A percentile compares a stretch with the other conserved stretches of the same genome.
Evolutionary conservation across 2,113 vertebrate genomes (phyloP).

Genomic region (Taurulus bubalis): DNA sequence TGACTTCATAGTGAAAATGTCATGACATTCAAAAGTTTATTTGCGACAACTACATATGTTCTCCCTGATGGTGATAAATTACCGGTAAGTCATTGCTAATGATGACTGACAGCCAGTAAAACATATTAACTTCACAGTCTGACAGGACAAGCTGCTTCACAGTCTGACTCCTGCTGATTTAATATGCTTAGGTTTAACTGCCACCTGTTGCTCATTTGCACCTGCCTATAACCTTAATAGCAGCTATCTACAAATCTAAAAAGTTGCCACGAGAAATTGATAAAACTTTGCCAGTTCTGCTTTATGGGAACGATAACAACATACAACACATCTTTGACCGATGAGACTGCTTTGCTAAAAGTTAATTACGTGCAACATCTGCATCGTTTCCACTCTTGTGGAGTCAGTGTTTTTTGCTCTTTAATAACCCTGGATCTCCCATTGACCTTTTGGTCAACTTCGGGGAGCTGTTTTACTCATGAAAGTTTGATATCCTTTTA

Average conservation of each 20-base stretch:
- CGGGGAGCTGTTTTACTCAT: slow-evolving; percentile 62
- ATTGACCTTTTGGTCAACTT: slow-evolving; percentile 64
- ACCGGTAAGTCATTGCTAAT: background rate
- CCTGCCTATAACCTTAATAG: background rate
- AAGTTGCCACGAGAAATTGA: background rate
- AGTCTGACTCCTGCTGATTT: background rate
- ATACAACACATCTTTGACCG: slow-evolving; percentile 15
- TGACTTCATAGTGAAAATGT: background rate
- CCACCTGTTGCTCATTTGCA: slow-evolving; percentile 6
- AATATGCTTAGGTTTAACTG: background rate
- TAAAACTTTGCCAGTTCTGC: background rate
- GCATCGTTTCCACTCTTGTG: background rate
- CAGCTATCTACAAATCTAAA: background rate
- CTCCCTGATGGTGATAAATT: background rate
- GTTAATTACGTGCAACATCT: slow-evolving; percentile 5
- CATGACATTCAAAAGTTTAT: background rate
- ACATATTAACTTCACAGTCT: background rate
- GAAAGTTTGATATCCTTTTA: slow-evolving; percentile 67
- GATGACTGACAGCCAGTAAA: slow-evolving; percentile 23
- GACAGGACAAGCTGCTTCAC: slow-evolving; percentile 1
- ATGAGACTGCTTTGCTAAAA: background rate
- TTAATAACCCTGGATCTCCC: slow-evolving; percentile 24
- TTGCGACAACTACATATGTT: background rate
- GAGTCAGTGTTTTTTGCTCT: slow-evolving; percentile 31
- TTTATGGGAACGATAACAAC: slow-evolving; percentile 3